Evolutionary conservation across 2,888 invertebrate species (phyloP).

Genomic region (Oscheius onirici): DNA sequence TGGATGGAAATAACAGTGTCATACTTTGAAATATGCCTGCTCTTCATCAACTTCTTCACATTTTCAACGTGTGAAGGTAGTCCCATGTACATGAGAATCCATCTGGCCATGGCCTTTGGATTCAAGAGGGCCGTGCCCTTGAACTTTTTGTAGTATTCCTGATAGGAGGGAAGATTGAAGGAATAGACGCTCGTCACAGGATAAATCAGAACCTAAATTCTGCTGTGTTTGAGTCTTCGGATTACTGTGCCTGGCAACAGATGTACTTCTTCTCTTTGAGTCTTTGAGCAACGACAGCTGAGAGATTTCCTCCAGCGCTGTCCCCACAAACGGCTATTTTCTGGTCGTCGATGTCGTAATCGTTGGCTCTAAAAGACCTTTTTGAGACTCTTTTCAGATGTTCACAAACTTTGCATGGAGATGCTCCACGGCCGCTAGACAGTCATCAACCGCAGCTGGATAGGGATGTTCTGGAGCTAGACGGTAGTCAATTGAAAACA

Average conservation of each 20-base stretch:
- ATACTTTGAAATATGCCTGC: slow-evolving; percentile 58
- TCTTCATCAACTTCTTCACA: slow-evolving; percentile 59
- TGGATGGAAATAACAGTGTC: background rate
- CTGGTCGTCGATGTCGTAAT: slow-evolving; percentile 58
- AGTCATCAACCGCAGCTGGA: slow-evolving; percentile 73
- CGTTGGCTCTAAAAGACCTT: slow-evolving; percentile 38
- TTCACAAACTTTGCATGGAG: slow-evolving; percentile 60
- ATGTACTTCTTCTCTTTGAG: slow-evolving; percentile 33
- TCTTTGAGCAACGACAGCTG: slow-evolving; percentile 52
- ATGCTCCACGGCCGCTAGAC: slow-evolving; percentile 61
- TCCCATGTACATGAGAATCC: slow-evolving; percentile 67
- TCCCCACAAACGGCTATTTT: slow-evolving; percentile 68
- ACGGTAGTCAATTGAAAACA: slow-evolving; percentile 64
- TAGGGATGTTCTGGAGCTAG: slow-evolving; percentile 72
- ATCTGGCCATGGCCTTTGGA: slow-evolving; percentile 59
- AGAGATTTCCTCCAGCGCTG: slow-evolving; percentile 69
- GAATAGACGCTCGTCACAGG: slow-evolving; percentile 72
- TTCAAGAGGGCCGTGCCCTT: slow-evolving; percentile 53
- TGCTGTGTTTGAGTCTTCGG: background rate
- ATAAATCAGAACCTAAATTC: slow-evolving; percentile 72
- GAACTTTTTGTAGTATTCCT: slow-evolving; percentile 59
- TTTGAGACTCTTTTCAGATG: background rate
- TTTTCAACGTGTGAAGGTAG: slow-evolving; percentile 55
- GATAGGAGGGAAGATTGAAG: slow-evolving; percentile 68
- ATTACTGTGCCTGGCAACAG: slow-evolving; percentile 21